Evolutionary conservation across 2,888 invertebrate species (phyloP).

Genomic region (Ecliptopera silaceata): DNA sequence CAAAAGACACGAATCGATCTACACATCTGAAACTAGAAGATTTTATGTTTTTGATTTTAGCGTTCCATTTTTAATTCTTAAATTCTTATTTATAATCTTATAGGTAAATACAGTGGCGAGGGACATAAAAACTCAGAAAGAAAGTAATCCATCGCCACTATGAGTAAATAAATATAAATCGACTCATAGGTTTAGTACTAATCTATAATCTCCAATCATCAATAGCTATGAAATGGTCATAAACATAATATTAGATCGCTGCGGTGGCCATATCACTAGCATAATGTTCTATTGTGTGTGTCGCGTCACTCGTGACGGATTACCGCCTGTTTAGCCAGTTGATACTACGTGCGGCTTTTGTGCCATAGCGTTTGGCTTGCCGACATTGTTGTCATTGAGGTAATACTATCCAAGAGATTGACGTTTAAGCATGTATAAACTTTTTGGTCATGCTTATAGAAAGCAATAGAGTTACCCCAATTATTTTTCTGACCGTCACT

Average conservation of each 20-base stretch:
- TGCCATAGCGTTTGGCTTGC: conserved; percentile 47
- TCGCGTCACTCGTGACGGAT: conserved; percentile 69
- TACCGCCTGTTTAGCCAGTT: conserved; percentile 65
- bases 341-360: conserved; percentile 54
- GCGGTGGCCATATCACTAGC: conserved; percentile 34
- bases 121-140: too few species aligned
- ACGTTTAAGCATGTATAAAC: conserved; percentile 1
- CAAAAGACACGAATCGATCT: too few species aligned
- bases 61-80: too few species aligned
- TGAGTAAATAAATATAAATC: not conserved
- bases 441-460: not conserved
- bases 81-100: too few species aligned
- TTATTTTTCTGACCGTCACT: too few species aligned
- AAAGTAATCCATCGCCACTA: too few species aligned
- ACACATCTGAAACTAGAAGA: too few species aligned
- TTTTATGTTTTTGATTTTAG: too few species aligned
- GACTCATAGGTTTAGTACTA: not conserved
- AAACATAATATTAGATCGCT: conserved; percentile 14
- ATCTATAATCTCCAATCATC: not conserved
- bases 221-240: not conserved
- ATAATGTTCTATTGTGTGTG: conserved; percentile 60
- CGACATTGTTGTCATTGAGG: conserved; percentile 40
- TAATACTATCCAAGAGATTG: conserved; percentile 25
- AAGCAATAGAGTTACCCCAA: too few species aligned
- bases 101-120: too few species aligned